Evolutionary conservation across 2,797 vertebrate species (phyloP).

Genomic region (Phaenicophaeus curvirostris): DNA sequence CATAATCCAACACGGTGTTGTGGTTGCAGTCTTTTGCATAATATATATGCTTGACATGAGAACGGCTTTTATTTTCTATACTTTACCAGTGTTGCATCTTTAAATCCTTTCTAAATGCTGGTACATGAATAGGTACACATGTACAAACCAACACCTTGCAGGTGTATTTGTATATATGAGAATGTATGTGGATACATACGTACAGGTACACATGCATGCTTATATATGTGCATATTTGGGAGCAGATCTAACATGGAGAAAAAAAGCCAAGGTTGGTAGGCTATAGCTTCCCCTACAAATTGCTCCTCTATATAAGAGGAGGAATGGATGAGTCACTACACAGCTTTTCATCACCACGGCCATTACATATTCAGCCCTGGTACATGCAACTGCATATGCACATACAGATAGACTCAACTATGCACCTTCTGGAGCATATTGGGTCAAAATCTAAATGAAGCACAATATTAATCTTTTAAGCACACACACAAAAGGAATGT

Average conservation of each 20-base stretch:
- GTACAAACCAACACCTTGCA: background rate
- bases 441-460: background rate
- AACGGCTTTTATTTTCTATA: background rate
- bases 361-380: background rate
- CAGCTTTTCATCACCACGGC: background rate
- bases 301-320: background rate
- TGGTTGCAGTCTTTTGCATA: background rate
- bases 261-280: background rate
- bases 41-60: background rate
- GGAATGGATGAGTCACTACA: fast-evolving
- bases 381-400: background rate
- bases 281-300: background rate
- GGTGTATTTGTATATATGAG: background rate
- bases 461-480: background rate
- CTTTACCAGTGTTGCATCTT: background rate
- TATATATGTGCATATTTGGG: background rate
- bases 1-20: background rate
- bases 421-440: background rate
- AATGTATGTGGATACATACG: background rate
- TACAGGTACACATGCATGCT: background rate
- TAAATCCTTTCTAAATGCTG: background rate
- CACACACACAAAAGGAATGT: background rate
- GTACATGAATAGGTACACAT: background rate
- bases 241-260: background rate
- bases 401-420: background rate